A percentile compares a stretch with the other conserved stretches of the same genome.
Evolutionary conservation across 2,797 vertebrate genomes (phyloP).

Genomic region (Rhinella marina): DNA sequence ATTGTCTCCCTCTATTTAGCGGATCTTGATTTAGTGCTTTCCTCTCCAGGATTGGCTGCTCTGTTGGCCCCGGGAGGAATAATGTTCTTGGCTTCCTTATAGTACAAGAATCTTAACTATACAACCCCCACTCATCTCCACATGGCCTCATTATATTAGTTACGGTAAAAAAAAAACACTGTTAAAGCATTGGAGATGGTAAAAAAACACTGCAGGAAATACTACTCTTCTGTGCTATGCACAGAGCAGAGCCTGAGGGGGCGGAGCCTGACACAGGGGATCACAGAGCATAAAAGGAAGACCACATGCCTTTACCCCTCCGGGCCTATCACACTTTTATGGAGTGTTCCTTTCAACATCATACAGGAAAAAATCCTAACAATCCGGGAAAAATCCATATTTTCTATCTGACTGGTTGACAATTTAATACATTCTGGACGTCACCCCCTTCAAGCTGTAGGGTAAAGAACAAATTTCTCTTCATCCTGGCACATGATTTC

Average conservation of each 20-base stretch:
- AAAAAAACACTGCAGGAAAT: not conserved
- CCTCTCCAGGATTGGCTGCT: slow-evolving; percentile 1
- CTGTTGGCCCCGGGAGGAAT: not conserved
- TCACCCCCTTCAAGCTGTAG: too few relatives aligned
- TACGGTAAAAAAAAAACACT: not conserved
- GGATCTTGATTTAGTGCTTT: slow-evolving; percentile 35
- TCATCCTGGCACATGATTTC: too few relatives aligned
- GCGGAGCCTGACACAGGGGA: not conserved
- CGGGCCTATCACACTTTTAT: too few relatives aligned
- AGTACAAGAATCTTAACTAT: not conserved
- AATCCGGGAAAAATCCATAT: too few relatives aligned
- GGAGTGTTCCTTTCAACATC: too few relatives aligned
- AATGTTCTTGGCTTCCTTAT: slow-evolving; percentile 22
- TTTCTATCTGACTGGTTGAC: too few relatives aligned
- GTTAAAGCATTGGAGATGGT: not conserved
- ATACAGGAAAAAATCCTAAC: too few relatives aligned
- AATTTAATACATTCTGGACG: too few relatives aligned
- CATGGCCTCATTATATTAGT: not conserved
- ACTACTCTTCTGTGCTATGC: not conserved
- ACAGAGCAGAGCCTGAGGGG: not conserved
- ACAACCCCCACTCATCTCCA: not conserved
- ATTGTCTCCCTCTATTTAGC: slow-evolving; percentile 43
- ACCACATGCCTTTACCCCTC: too few relatives aligned
- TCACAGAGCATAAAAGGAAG: too few relatives aligned
- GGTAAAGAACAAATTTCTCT: too few relatives aligned